Percentiles rank a stretch among this genome's conserved stretches.
Conservation (phyloP, 2,113 vertebrate genomes). For the human region DNA sequence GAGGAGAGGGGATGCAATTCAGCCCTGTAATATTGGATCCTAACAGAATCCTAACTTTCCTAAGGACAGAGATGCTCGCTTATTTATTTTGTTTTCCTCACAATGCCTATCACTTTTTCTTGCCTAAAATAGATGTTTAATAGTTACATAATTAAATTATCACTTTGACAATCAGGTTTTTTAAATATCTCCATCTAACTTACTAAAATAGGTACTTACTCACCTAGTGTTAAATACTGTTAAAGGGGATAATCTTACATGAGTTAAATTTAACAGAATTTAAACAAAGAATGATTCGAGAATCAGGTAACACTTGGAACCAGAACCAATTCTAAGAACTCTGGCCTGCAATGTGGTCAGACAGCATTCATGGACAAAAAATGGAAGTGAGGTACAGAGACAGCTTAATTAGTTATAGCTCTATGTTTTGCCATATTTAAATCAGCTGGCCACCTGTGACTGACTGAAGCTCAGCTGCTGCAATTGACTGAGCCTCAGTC, state of each 20-base stretch:
- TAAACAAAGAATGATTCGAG: not conserved
- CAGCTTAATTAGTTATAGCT: not conserved
- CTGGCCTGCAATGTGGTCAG: not conserved
- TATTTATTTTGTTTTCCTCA: not conserved
- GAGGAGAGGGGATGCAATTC: accelerated
- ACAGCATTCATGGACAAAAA: not conserved
- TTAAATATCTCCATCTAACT: not conserved
- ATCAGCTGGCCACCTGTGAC: not conserved
- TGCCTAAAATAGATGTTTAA: not conserved
- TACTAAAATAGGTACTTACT: not conserved
- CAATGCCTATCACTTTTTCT: not conserved
- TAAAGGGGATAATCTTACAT: not conserved
- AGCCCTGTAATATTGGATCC: not conserved
- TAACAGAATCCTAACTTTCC: not conserved
- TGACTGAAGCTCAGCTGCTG: not conserved
- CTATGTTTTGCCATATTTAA: not conserved
- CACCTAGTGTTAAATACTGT: not conserved
- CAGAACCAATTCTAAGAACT: not conserved
- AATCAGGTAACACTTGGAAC: not conserved
- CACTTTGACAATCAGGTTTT: not conserved
- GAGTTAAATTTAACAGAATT: not conserved
- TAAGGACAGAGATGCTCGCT: not conserved
- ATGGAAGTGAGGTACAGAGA: not conserved
- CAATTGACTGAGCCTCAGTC: not conserved
- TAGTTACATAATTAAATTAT: not conserved